phyloP scores from a whole-genome alignment of 1,140 invertebrate genomes.

The Drosophila truncata region DNA sequence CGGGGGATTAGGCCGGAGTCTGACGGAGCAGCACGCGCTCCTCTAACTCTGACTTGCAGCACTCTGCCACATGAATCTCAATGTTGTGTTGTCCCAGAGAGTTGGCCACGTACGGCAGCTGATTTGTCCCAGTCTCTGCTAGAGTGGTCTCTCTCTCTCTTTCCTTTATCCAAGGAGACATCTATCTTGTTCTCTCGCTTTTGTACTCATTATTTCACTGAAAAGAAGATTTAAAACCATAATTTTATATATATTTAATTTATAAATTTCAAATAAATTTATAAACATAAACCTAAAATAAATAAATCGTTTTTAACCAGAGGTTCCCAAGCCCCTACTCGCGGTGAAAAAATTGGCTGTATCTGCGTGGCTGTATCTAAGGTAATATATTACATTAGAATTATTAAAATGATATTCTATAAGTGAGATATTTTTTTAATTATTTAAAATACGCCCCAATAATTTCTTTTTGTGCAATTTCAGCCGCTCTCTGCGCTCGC shows the following conservation, averaged over 20 bases:
- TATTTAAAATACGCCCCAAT: accelerated
- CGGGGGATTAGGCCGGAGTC: constrained; percentile 44
- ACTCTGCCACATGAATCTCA: constrained; percentile 75
- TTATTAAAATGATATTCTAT: not conserved
- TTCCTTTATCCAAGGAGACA: not conserved
- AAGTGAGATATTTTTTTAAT: not conserved
- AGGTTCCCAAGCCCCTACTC: too few relatives aligned
- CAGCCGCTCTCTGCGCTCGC: constrained; percentile 11
- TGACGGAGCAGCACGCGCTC: constrained; percentile 54
- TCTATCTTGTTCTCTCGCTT: constrained; percentile 1
- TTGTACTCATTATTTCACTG: constrained; percentile 23
- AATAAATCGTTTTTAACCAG: too few relatives aligned
- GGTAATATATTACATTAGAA: too few relatives aligned
- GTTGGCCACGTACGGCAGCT: constrained; percentile 65
- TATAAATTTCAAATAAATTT: too few relatives aligned
- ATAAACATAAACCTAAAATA: too few relatives aligned
- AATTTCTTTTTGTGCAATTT: not conserved
- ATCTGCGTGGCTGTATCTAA: too few relatives aligned
- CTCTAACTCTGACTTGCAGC: constrained; percentile 27
- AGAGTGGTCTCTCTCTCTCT: not conserved
- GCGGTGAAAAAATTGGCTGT: too few relatives aligned
- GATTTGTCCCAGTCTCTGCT: constrained; percentile 57
- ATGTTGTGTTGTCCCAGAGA: constrained; percentile 55
- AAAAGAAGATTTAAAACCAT: too few relatives aligned
- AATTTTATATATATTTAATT: too few relatives aligned